phyloP scores from a whole-genome alignment of 2,888 invertebrate species.

The Gnatocerus cornutus region DNA sequence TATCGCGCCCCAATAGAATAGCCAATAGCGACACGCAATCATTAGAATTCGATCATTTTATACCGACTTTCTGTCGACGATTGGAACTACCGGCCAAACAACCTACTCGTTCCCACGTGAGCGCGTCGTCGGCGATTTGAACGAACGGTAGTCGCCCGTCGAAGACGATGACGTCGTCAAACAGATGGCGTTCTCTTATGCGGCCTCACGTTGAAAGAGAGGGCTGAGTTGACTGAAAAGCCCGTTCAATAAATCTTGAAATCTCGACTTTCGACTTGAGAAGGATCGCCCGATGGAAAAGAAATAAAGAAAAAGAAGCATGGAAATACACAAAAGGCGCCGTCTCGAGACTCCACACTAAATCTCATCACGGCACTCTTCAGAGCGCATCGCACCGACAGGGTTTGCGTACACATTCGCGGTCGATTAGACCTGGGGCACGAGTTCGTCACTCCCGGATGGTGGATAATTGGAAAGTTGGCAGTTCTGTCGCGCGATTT shows the following conservation, averaged over 20 bases:
- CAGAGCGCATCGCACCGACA: conserved; percentile 5
- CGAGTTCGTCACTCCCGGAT: conserved; percentile 17
- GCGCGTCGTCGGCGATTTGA: conserved; percentile 17
- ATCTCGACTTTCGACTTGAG: conserved; percentile 23
- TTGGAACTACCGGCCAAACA: too few species aligned
- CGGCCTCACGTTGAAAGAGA: conserved; percentile 4
- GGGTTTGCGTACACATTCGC: neutral
- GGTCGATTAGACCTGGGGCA: conserved; percentile 11
- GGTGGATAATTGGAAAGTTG: conserved; percentile 9
- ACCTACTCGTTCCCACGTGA: neutral
- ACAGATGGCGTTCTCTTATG: conserved; percentile 26
- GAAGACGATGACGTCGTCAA: neutral
- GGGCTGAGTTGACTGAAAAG: conserved; percentile 19
- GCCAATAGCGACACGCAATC: too few species aligned
- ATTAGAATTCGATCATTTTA: too few species aligned
- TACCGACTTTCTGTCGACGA: too few species aligned
- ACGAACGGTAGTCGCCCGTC: conserved; percentile 10
- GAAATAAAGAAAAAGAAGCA: conserved; percentile 12
- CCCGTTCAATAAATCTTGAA: conserved; percentile 29
- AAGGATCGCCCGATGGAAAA: conserved; percentile 11
- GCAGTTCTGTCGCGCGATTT: too few species aligned
- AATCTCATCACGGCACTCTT: conserved; percentile 14
- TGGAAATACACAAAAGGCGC: conserved; percentile 13
- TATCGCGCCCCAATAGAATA: too few species aligned
- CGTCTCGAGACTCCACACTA: conserved; percentile 21